Conservation (phyloP, 2,888 invertebrate species). For the Meloe dianella region DNA sequence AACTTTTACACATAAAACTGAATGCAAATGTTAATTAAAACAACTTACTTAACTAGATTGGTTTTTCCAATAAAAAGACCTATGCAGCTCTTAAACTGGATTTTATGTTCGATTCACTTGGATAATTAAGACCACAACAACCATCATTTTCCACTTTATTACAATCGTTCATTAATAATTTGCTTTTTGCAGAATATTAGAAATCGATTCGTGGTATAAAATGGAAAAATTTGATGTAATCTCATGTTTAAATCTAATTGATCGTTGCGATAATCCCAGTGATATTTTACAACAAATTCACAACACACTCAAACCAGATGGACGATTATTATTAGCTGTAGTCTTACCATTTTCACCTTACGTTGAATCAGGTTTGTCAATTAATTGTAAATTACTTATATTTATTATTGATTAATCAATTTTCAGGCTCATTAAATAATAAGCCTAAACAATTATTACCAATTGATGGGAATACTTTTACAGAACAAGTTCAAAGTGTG, state of each 20-base stretch:
- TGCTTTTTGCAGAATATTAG: constrained; percentile 67
- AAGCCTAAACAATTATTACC: constrained; percentile 74
- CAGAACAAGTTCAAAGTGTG: constrained; percentile 81
- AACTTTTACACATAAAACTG: constrained; percentile 53
- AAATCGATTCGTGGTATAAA: constrained; percentile 70
- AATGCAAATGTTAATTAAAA: constrained; percentile 53
- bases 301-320: constrained; percentile 72
- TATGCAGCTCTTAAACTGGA: constrained; percentile 11
- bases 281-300: constrained; percentile 79
- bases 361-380: constrained; percentile 78
- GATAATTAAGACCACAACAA: constrained; percentile 22
- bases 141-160: constrained; percentile 16
- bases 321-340: constrained; percentile 83
- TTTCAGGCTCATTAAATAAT: constrained; percentile 70
- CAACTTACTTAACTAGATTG: constrained; percentile 37
- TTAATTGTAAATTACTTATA: constrained; percentile 18
- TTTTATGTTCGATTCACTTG: constrained; percentile 26
- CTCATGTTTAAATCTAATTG: constrained; percentile 90
- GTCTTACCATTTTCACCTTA: constrained; percentile 95
- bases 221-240: constrained; percentile 75
- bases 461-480: constrained; percentile 72
- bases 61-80: constrained; percentile 11
- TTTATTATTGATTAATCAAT: constrained; percentile 2
- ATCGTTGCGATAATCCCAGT: constrained; percentile 87
- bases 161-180: background rate